These are phyloP conservation scores for Junonia oenone DNA, from an alignment of 2,888 invertebrate species.

Conservation along the genomic window DNA sequence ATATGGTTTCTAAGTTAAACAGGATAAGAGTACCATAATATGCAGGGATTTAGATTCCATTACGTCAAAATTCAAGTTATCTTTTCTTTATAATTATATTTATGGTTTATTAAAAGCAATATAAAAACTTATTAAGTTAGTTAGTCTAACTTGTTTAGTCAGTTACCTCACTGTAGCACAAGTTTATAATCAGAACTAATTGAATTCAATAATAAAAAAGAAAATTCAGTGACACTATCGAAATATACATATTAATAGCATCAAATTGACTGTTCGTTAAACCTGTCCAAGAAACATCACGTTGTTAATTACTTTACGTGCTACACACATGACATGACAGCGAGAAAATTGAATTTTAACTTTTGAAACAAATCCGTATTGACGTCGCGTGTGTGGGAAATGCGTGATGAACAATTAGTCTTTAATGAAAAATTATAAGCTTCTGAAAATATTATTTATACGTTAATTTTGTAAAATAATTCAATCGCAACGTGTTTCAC, in stretches of 20 bases:
- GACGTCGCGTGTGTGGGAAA: constrained; percentile 24
- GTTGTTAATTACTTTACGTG: constrained; percentile 25
- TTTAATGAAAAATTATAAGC: constrained; percentile 16
- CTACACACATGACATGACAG: constrained; percentile 17
- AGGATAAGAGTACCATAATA: too few species aligned
- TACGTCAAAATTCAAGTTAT: too few species aligned
- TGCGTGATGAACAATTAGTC: constrained; percentile 19
- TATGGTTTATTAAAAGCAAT: too few species aligned
- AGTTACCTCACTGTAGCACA: too few species aligned
- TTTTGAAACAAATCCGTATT: constrained; percentile 26
- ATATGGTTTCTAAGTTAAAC: too few species aligned
- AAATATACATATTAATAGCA: neutral
- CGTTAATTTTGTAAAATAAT: neutral
- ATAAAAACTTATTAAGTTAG: too few species aligned
- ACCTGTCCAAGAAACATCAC: constrained; percentile 19
- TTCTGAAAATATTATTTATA: neutral
- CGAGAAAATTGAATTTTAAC: constrained; percentile 29
- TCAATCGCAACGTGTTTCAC: neutral
- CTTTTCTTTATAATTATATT: too few species aligned
- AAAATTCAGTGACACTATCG: neutral
- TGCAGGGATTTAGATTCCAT: too few species aligned
- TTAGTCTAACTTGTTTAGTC: too few species aligned
- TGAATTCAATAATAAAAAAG: too few species aligned
- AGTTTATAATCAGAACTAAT: too few species aligned
- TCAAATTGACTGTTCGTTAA: constrained; percentile 1